These are phyloP conservation scores for Ceyx melanurus DNA, from an alignment of 2,113 vertebrate species.

Conservation along the genomic window DNA sequence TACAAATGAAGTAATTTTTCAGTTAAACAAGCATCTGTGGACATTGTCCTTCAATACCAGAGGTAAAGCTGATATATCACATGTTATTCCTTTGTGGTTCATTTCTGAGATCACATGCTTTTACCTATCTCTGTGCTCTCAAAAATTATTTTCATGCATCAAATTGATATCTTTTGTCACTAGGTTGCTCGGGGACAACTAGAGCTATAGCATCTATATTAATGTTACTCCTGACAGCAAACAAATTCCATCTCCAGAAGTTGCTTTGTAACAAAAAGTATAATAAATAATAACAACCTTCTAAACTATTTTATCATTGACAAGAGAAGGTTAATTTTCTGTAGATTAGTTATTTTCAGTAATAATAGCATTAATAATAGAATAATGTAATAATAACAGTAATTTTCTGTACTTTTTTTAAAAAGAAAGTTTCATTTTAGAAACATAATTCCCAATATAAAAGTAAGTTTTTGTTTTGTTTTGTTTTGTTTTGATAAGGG, in stretches of 20 bases:
- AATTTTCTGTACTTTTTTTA: not conserved
- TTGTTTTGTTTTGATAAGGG: not conserved
- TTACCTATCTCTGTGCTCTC: not conserved
- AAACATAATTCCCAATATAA: not conserved
- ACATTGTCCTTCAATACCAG: not conserved
- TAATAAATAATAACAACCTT: not conserved
- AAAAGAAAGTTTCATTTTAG: not conserved
- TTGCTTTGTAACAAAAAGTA: not conserved
- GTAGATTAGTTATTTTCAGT: no score
- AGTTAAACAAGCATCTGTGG: not conserved
- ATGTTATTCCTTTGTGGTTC: not conserved
- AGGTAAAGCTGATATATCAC: not conserved
- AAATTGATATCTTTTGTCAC: not conserved
- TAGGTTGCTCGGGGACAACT: not conserved
- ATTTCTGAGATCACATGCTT: not conserved
- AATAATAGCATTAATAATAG: no score
- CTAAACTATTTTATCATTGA: not conserved
- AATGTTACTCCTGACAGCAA: fast-evolving
- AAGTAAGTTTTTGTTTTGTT: not conserved
- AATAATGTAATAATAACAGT: no score
- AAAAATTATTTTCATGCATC: not conserved
- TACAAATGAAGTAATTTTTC: not conserved
- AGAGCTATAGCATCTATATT: fast-evolving
- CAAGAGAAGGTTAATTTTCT: not conserved
- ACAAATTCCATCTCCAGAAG: not conserved